Percentiles rank a stretch among this genome's conserved stretches.
Evolutionary conservation across 35 echinoderm and acorn worm species (phyloP).

Genomic region (Hemicentrotus pulcherrimus): DNA sequence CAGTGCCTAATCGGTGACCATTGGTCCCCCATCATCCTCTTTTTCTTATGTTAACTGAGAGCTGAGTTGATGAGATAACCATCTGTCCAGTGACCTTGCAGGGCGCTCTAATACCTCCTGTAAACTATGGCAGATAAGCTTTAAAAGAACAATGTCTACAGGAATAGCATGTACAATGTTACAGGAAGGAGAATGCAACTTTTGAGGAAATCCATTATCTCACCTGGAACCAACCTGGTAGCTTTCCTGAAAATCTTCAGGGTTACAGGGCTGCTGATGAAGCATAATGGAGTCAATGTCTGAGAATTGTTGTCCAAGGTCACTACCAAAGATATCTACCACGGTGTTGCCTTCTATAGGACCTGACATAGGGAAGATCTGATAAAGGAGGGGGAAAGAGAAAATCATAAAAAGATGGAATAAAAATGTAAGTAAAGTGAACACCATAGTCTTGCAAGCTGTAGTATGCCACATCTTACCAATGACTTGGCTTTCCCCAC

Average conservation of each 20-base stretch:
- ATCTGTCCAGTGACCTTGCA: too few species aligned
- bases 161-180: not conserved
- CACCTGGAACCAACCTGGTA: conserved; percentile 62
- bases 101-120: too few species aligned
- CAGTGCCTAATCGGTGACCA: too few species aligned
- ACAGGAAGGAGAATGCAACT: conserved; percentile 1
- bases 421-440: too few species aligned
- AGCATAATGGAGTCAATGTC: conserved; percentile 58
- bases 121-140: too few species aligned
- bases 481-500: too few species aligned
- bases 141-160: not conserved
- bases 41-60: too few species aligned
- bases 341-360: conserved; percentile 73
- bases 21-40: too few species aligned
- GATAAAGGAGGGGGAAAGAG: not conserved
- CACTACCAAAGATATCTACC: conserved; percentile 54
- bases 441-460: too few species aligned
- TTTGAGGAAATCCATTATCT: not conserved
- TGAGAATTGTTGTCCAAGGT: conserved; percentile 46
- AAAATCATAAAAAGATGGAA: not conserved
- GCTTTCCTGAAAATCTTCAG: not conserved
- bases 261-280: conserved; percentile 37
- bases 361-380: conserved; percentile 58
- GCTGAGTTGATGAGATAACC: too few species aligned
- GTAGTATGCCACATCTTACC: too few species aligned